phyloP scores from a whole-genome alignment of 2,113 vertebrate species.

The Oreocharis arfaki region DNA sequence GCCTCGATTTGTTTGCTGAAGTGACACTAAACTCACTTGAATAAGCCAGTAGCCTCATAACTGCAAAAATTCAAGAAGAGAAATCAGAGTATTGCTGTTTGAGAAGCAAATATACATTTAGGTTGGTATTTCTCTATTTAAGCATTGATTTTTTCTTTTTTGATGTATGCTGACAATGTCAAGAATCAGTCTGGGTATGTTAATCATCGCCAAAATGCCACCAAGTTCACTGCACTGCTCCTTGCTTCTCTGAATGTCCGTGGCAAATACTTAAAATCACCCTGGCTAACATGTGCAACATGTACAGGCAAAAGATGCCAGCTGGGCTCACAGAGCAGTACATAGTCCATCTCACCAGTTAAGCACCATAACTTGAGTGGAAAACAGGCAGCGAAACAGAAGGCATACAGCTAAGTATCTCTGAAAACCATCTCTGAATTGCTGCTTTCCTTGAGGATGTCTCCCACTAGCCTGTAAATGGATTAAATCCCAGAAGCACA shows the following conservation, averaged over 20 bases:
- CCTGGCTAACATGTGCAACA: neutral
- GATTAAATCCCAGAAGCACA: neutral
- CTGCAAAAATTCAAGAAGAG: neutral
- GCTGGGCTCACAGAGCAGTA: neutral
- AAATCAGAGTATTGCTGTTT: neutral
- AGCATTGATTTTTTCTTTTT: neutral
- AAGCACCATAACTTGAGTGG: neutral
- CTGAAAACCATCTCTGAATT: neutral
- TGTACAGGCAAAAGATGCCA: neutral
- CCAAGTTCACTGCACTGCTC: neutral
- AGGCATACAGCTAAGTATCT: neutral
- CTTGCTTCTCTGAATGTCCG: neutral
- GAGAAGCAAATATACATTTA: neutral
- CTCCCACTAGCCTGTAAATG: neutral
- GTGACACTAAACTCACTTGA: neutral
- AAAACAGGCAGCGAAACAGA: neutral
- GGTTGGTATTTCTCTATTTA: neutral
- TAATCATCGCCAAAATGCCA: conserved; percentile 5
- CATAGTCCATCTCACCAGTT: neutral
- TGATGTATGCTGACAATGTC: neutral
- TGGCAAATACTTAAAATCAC: neutral
- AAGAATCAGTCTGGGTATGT: neutral
- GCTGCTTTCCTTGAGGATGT: neutral
- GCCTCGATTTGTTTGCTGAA: neutral
- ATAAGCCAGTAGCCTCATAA: neutral